Percentiles rank a stretch among this genome's conserved stretches.
These are phyloP conservation scores for Calameuta filiformis DNA, from an alignment of 2,888 invertebrate genomes.

Conservation along the genomic window DNA sequence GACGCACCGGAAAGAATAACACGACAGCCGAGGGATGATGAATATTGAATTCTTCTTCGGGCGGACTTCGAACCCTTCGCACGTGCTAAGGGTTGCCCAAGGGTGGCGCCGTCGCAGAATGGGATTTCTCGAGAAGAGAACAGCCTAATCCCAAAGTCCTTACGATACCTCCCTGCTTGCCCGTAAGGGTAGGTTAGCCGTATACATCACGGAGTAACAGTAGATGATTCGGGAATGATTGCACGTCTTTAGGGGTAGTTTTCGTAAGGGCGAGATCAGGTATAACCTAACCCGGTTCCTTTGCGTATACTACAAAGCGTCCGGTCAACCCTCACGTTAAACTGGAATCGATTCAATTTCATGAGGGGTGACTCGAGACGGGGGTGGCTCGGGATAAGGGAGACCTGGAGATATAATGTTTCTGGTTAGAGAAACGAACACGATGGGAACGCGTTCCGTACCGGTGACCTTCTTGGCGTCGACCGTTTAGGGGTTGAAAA, in stretches of 20 bases:
- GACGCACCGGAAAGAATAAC: slow-evolving; percentile 5
- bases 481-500: slow-evolving; percentile 41
- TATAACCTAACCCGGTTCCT: not conserved
- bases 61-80: not conserved
- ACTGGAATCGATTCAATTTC: not conserved
- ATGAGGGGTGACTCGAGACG: not conserved
- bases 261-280: not conserved
- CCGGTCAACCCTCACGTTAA: not conserved
- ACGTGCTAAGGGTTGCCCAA: not conserved
- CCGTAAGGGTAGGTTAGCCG: not conserved
- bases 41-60: not conserved
- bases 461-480: slow-evolving; percentile 18
- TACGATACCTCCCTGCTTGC: not conserved
- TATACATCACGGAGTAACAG: not conserved
- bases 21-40: not conserved
- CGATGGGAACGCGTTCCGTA: not conserved
- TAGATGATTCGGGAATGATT: not conserved
- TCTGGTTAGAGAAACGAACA: not conserved
- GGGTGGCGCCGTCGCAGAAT: not conserved
- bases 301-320: not conserved
- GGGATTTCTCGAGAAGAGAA: not conserved
- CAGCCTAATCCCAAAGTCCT: not conserved
- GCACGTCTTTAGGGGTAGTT: not conserved
- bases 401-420: not conserved
- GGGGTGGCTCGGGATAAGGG: not conserved